Percentiles rank a stretch among this genome's conserved stretches.
These are phyloP conservation scores for Lepidostoma basale DNA, from an alignment of 1,140 invertebrate genomes.

Conservation along the genomic window DNA sequence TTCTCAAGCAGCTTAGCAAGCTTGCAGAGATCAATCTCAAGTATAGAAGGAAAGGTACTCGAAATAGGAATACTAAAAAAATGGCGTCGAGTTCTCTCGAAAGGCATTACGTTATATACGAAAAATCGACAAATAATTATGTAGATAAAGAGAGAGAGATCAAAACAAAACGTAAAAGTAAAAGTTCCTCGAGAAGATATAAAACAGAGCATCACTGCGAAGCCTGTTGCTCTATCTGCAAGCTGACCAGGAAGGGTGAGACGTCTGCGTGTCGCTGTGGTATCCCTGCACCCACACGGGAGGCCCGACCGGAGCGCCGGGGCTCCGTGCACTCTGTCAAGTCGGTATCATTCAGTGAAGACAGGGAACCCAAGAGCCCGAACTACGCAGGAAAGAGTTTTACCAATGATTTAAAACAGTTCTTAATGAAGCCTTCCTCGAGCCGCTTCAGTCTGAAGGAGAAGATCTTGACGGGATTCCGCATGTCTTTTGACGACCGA, in stretches of 20 bases:
- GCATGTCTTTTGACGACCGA: conserved; percentile 31
- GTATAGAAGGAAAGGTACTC: conserved; percentile 28
- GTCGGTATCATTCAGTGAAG: conserved; percentile 58
- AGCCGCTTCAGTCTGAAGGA: conserved; percentile 56
- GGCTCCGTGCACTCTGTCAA: conserved; percentile 57
- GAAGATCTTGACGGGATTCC: conserved; percentile 56
- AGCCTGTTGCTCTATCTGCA: conserved; percentile 49
- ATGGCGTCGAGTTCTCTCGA: neutral
- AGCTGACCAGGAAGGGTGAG: neutral
- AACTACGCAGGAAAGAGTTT: conserved; percentile 60
- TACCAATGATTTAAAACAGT: conserved; percentile 60
- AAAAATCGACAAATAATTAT: conserved; percentile 34
- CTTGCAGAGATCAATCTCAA: conserved; percentile 49
- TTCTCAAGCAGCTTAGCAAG: conserved; percentile 55
- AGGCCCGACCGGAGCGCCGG: conserved; percentile 44
- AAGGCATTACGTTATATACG: conserved; percentile 31
- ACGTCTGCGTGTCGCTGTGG: neutral
- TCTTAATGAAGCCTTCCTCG: conserved; percentile 55
- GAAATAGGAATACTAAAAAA: neutral
- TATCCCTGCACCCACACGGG: neutral
- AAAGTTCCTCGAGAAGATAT: conserved; percentile 15
- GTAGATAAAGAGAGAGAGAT: conserved; percentile 10
- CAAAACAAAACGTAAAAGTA: conserved; percentile 1
- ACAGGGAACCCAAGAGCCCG: conserved; percentile 52
- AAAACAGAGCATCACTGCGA: conserved; percentile 49